A percentile compares a stretch with the other conserved stretches of the same genome.
phyloP scores from a whole-genome alignment of 2,113 vertebrate genomes.

The Nesoenas mayeri region DNA sequence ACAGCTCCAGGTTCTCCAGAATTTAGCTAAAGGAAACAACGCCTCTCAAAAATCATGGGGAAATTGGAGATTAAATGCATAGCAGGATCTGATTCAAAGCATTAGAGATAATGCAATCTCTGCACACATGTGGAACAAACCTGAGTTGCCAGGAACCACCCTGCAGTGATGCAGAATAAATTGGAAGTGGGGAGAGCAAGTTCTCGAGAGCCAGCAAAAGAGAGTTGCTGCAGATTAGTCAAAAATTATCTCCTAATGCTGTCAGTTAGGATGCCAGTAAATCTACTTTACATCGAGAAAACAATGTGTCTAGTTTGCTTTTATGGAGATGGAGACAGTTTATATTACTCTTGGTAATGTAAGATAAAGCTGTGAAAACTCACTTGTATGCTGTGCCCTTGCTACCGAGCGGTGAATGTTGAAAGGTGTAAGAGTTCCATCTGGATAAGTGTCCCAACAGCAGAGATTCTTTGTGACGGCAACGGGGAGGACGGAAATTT shows the following conservation, averaged over 20 bases:
- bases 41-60: not conserved
- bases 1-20: not conserved
- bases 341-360: not conserved
- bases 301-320: not conserved
- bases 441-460: fast-evolving
- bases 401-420: not conserved
- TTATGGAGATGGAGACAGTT: not conserved
- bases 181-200: not conserved
- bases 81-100: not conserved
- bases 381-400: not conserved
- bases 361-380: not conserved
- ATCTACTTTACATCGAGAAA: not conserved
- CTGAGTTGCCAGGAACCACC: not conserved
- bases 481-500: not conserved
- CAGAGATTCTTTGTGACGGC: not conserved
- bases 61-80: not conserved
- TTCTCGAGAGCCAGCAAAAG: not conserved
- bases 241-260: not conserved
- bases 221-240: not conserved
- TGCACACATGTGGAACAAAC: not conserved
- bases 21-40: not conserved
- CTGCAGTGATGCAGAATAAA: not conserved
- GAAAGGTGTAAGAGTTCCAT: not conserved
- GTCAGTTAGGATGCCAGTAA: not conserved
- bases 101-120: not conserved